Percentiles rank a stretch among this genome's conserved stretches.
These are phyloP conservation scores for Seriola dumerili DNA, from an alignment of 2,113 vertebrate genomes.

Conservation along the genomic window DNA sequence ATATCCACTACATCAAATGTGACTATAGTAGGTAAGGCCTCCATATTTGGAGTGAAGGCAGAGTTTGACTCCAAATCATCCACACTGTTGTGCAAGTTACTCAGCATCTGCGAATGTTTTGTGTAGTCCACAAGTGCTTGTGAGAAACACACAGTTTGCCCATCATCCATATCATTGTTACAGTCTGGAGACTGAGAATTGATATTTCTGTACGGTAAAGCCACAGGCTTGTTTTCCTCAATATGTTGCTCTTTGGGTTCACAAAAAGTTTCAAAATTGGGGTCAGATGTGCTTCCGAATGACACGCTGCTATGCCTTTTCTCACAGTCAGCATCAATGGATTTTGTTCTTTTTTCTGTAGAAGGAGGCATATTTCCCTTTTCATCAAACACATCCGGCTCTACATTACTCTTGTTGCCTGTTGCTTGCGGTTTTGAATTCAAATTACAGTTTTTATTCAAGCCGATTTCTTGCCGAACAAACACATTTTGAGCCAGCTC, in stretches of 20 bases:
- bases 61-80: constrained; percentile 88
- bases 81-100: constrained; percentile 86
- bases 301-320: constrained; percentile 72
- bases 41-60: constrained; percentile 91
- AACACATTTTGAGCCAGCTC: constrained; percentile 60
- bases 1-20: constrained; percentile 96
- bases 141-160: constrained; percentile 92
- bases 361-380: constrained; percentile 50
- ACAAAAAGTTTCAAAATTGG: constrained; percentile 72
- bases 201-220: constrained; percentile 64
- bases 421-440: constrained; percentile 66
- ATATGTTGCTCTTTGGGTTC: constrained; percentile 75
- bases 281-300: constrained; percentile 67
- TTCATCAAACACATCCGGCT: constrained; percentile 58
- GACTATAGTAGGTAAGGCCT: constrained; percentile 94
- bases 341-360: constrained; percentile 52
- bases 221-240: constrained; percentile 71
- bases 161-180: constrained; percentile 80
- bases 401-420: constrained; percentile 69
- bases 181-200: constrained; percentile 55
- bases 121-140: constrained; percentile 95
- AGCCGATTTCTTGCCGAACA: constrained; percentile 70
- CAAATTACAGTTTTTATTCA: constrained; percentile 59
- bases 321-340: constrained; percentile 60
- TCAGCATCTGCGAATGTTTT: constrained; percentile 89